These are phyloP conservation scores for Cryptocephalus primarius DNA, from an alignment of 2,888 invertebrate genomes.

Conservation along the genomic window DNA sequence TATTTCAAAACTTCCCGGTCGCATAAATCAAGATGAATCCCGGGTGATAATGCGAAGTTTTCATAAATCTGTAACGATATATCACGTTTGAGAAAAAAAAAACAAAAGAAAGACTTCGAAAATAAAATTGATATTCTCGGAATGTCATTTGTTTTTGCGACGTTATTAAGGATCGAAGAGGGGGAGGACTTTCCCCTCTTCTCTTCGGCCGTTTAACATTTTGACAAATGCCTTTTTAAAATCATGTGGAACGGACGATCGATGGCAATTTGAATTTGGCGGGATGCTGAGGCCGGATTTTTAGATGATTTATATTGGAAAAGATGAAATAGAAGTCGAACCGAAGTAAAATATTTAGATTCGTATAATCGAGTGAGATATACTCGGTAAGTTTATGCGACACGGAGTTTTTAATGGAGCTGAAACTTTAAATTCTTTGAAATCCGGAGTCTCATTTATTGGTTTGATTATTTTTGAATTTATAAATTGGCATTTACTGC, in stretches of 20 bases:
- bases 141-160: slow-evolving; percentile 3
- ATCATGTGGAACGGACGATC: slow-evolving; percentile 5
- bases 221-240: slow-evolving; percentile 8
- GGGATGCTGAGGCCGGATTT: slow-evolving; percentile 3
- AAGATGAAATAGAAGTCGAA: neutral
- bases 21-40: slow-evolving; percentile 2
- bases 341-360: too few relatives aligned
- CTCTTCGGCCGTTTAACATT: slow-evolving; percentile 5
- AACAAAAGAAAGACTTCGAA: slow-evolving; percentile 4
- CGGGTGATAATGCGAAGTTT: slow-evolving; percentile 4
- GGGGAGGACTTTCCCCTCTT: neutral
- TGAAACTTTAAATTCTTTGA: too few relatives aligned
- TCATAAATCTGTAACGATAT: slow-evolving; percentile 2
- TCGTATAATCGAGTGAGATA: too few relatives aligned
- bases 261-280: slow-evolving; percentile 7
- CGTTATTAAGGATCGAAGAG: slow-evolving; percentile 1
- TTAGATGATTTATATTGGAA: slow-evolving; percentile 1
- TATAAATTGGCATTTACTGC: too few relatives aligned
- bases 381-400: too few relatives aligned
- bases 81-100: neutral
- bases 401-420: too few relatives aligned
- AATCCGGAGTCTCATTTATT: too few relatives aligned
- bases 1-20: neutral
- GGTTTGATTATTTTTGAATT: too few relatives aligned
- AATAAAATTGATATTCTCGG: too few relatives aligned